These are phyloP conservation scores for Adineta ricciae DNA, from an alignment of 2,888 invertebrate genomes.

Conservation along the genomic window DNA sequence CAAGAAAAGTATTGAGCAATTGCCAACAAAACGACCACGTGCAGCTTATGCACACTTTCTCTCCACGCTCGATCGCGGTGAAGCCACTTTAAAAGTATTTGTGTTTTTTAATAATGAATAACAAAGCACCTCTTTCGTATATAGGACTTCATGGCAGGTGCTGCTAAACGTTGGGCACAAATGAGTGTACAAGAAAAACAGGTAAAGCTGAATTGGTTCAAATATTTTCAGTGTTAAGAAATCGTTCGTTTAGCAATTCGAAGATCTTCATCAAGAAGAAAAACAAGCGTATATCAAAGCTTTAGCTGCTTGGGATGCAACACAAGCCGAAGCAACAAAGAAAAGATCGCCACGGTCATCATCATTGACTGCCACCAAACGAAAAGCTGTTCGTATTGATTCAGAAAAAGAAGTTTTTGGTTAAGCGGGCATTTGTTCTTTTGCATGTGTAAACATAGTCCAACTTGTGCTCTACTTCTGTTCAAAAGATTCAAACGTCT, in stretches of 20 bases:
- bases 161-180: neutral
- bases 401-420: no score
- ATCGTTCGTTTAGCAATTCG: neutral
- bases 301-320: neutral
- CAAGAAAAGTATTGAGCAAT: neutral
- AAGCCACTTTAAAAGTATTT: neutral
- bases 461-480: no score
- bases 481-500: no score
- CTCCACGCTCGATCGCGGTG: neutral
- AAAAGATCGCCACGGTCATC: neutral
- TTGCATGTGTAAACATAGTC: no score
- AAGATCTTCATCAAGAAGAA: neutral
- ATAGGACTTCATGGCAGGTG: neutral
- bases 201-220: neutral
- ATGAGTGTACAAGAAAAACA: neutral
- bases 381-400: neutral
- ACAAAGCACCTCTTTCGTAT: neutral
- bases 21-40: neutral
- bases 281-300: neutral
- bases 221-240: neutral
- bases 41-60: neutral
- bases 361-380: neutral
- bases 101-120: neutral
- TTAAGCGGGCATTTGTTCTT: no score
- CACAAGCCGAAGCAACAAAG: neutral